Conservation (phyloP, 2,113 vertebrate genomes). For the Erpornis zantholeuca region DNA sequence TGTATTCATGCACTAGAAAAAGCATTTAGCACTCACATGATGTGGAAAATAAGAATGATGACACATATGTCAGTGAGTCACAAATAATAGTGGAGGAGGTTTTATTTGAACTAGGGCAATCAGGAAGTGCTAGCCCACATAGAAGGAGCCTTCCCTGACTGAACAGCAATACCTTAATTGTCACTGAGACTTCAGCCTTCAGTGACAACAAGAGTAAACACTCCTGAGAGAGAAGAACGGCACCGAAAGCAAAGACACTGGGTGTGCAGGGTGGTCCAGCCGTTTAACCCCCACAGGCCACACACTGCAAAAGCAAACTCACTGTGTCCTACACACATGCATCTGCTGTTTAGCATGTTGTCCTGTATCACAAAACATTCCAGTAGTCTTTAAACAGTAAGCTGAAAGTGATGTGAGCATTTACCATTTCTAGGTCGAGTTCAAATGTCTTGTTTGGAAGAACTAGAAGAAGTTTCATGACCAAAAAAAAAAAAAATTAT, state of each 20-base stretch:
- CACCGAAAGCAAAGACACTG: neutral
- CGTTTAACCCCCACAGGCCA: neutral
- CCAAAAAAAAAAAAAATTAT: neutral
- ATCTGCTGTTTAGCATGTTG: neutral
- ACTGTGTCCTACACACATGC: neutral
- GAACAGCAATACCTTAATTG: neutral
- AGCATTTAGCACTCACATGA: neutral
- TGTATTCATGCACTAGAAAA: neutral
- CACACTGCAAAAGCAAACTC: neutral
- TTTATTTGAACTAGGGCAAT: neutral
- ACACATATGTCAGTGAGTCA: conserved; percentile 4
- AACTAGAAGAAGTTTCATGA: neutral
- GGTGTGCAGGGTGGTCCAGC: neutral
- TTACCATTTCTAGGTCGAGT: neutral
- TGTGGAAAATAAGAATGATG: neutral
- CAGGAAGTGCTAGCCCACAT: neutral
- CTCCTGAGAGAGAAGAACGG: neutral
- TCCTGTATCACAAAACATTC: neutral
- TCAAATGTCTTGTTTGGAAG: neutral
- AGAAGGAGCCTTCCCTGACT: neutral
- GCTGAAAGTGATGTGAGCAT: neutral
- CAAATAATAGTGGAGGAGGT: neutral
- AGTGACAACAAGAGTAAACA: neutral
- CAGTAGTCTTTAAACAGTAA: neutral
- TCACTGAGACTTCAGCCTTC: neutral